Percentiles rank a stretch among this genome's conserved stretches.
phyloP scores from a whole-genome alignment of 2,113 vertebrate species.

The Mixornis gularis region DNA sequence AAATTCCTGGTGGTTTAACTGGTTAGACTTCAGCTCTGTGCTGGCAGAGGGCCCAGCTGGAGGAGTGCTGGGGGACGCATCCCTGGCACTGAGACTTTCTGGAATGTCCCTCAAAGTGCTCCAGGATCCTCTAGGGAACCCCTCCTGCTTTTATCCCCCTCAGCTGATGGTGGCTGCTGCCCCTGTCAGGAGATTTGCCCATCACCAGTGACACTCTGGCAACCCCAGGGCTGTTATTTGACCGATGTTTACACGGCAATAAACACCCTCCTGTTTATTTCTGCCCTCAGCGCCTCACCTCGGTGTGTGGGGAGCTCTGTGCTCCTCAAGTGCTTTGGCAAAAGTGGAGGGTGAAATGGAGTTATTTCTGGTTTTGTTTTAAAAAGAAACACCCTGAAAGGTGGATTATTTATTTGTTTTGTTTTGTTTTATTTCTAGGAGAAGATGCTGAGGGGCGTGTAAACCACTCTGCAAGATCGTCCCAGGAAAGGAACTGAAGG shows the following conservation, averaged over 20 bases:
- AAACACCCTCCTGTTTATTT: not conserved
- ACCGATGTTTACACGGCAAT: not conserved
- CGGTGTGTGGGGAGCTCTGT: not conserved
- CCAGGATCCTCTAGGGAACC: fast-evolving
- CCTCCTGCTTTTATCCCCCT: fast-evolving
- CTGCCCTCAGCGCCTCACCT: not conserved
- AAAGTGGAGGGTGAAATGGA: not conserved
- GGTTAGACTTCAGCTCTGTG: not conserved
- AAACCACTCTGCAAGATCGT: not conserved
- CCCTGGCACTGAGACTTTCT: not conserved
- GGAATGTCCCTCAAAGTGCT: not conserved
- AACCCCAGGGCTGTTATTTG: not conserved
- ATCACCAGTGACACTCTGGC: not conserved
- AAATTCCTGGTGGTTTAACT: constrained; percentile 19
- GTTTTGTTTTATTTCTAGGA: not conserved
- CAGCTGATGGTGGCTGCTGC: not conserved
- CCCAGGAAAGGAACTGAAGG: not conserved
- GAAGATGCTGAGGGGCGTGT: not conserved
- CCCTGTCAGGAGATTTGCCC: not conserved
- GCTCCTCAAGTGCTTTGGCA: not conserved
- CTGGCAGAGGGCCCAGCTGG: not conserved
- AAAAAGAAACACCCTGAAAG: not conserved
- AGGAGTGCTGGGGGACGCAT: not conserved
- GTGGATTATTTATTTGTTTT: not conserved
- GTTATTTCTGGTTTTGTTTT: not conserved